Evolutionary conservation across 2,888 invertebrate species (phyloP).

Genomic region (Orchesellides sinensis): DNA sequence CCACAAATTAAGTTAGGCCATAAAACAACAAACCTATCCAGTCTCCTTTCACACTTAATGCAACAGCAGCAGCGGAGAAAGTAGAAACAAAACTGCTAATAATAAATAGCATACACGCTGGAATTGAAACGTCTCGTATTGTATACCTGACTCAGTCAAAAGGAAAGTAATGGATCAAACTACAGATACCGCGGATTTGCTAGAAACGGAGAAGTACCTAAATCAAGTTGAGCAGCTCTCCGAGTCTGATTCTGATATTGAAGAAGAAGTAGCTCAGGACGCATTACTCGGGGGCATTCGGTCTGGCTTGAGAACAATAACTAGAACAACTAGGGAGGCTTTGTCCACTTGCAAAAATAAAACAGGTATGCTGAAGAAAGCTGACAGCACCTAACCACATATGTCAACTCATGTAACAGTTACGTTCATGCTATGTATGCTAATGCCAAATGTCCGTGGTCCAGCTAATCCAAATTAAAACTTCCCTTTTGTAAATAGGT

Average conservation of each 20-base stretch:
- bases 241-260: constrained; percentile 42
- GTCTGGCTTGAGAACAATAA: constrained; percentile 65
- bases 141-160: too few relatives aligned
- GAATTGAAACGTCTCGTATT: not conserved
- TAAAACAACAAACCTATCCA: not conserved
- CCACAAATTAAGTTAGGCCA: not conserved
- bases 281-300: constrained; percentile 68
- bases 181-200: constrained; percentile 42
- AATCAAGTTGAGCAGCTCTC: not conserved
- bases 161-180: constrained; percentile 51
- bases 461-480: too few relatives aligned
- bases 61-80: not conserved
- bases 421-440: not conserved
- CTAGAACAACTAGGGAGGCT: constrained; percentile 65
- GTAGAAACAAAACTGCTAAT: not conserved
- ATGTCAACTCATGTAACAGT: too few relatives aligned
- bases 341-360: constrained; percentile 66
- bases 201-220: constrained; percentile 46
- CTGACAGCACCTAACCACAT: not conserved
- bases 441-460: not conserved
- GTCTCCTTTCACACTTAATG: not conserved
- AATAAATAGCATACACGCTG: not conserved
- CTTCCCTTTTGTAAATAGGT: too few relatives aligned
- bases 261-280: constrained; percentile 60
- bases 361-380: constrained; percentile 13